These are phyloP conservation scores for Leptopterna dolabrata DNA, from an alignment of 2,888 invertebrate species.

Conservation along the genomic window DNA sequence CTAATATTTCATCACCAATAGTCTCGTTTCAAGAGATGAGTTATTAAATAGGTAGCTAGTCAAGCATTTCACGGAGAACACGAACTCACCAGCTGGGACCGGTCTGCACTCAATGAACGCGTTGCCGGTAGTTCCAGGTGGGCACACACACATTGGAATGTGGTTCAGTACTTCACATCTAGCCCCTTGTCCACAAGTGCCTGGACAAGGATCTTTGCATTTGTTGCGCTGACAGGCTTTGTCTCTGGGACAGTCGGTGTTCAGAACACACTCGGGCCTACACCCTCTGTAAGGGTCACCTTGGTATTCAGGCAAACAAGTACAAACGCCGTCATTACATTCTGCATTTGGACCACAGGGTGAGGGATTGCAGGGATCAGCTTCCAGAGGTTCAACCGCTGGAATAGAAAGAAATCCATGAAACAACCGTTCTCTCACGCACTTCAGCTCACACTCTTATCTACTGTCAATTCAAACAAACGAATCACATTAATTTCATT, in stretches of 20 bases:
- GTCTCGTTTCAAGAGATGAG: background rate
- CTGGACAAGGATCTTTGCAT: constrained; percentile 85
- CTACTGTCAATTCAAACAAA: background rate
- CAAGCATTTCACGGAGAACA: background rate
- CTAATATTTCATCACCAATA: background rate
- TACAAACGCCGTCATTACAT: constrained; percentile 74
- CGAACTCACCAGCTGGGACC: constrained; percentile 68
- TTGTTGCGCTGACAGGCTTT: constrained; percentile 83
- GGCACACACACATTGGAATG: constrained; percentile 84
- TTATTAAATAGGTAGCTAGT: background rate
- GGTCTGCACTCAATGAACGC: constrained; percentile 80
- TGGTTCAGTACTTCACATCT: constrained; percentile 84
- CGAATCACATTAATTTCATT: background rate
- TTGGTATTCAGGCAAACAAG: constrained; percentile 76
- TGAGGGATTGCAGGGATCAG: constrained; percentile 71
- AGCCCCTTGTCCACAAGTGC: constrained; percentile 82
- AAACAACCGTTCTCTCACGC: background rate
- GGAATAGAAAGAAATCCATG: constrained; percentile 39
- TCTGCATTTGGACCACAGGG: constrained; percentile 75
- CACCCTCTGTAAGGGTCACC: constrained; percentile 80
- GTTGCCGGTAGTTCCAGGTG: constrained; percentile 81
- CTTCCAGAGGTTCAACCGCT: constrained; percentile 57
- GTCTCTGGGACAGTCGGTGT: constrained; percentile 82
- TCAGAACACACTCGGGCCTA: constrained; percentile 84
- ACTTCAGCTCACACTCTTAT: background rate